Base-by-base conservation (phyloP, 2,113 vertebrate genomes). In the Psettodes erumei region DNA sequence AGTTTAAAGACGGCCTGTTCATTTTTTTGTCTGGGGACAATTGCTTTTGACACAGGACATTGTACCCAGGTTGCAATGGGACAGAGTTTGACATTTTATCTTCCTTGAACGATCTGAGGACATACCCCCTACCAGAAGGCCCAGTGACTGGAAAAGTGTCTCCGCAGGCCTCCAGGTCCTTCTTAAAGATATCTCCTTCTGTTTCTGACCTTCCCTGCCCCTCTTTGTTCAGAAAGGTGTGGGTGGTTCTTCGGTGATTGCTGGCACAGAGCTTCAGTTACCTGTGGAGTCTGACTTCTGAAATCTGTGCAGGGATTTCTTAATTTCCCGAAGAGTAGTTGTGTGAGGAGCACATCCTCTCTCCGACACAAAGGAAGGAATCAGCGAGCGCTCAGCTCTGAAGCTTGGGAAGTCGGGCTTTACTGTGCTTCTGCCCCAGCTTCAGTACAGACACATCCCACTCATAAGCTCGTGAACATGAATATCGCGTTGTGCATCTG, bases 1-100 rank as follows among this genome's bases (percentile, higher is more conserved):
- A 66, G 45, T 69, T 79, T 76, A 55, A 65, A 76, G 77, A 80
- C 37, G 50, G 56, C 27, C 9, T 55, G 56, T 48, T 81, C 47
- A 69, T 56, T 50, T 56, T 50, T 54, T 74, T 82, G 58, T 83
- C 84, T 50, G 23, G 62, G 71, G 73, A 81, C 58, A 63, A 85
- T 79, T 87, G 71, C 23, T 59, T 83, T 76, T 81, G 75, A 89
- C 83, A 69, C 61, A 23, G 79, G 48, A 71, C 67, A 69, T 38
- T 64, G 71, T 70, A 16, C 77, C 71, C 28, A 27, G 35, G 74
- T 63, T 80, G 77, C 71, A 28, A 30, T 40, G 54, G 78, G 83
- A 81, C 67, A 53, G 23, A 68, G 71, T 69, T 62, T 74, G 50
- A 73, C 81, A 81, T 84, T 81, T 75, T 62, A 68, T 78, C 61